Evolutionary conservation across 35 echinoderm and acorn worm genomes (phyloP).

Genomic region (Ptychodera flava): DNA sequence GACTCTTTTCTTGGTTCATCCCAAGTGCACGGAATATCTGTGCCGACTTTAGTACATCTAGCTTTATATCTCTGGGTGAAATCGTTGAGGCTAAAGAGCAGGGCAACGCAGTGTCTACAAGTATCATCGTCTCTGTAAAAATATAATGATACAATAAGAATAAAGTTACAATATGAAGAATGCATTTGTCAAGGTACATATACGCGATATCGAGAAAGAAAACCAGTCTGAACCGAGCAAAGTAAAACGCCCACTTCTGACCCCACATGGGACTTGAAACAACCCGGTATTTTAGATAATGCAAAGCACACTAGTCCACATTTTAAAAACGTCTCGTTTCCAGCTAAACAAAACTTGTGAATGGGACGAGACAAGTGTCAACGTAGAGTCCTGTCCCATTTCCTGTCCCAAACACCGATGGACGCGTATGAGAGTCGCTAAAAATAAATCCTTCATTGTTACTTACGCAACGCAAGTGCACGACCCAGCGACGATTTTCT

Average conservation of each 20-base stretch:
- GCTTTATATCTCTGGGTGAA: constrained; percentile 6
- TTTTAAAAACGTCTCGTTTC: no score
- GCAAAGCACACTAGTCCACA: no score
- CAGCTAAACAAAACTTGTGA: no score
- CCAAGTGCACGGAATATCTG: constrained; percentile 18
- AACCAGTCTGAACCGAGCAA: neutral
- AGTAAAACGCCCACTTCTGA: neutral
- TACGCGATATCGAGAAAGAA: neutral
- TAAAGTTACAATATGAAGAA: neutral
- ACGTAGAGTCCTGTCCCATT: neutral
- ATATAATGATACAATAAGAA: neutral
- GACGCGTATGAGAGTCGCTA: neutral
- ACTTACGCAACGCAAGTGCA: constrained; percentile 26
- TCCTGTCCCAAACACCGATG: neutral
- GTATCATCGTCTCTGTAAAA: constrained; percentile 12
- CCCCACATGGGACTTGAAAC: neutral
- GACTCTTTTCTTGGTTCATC: constrained; percentile 14
- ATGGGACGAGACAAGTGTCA: neutral
- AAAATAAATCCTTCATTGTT: neutral
- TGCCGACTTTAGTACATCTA: constrained; percentile 14
- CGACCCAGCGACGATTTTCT: constrained; percentile 21
- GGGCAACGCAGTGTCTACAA: constrained; percentile 27
- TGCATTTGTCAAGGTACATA: neutral
- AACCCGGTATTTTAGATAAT: no score
- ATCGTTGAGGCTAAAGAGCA: constrained; percentile 20